phyloP scores from a whole-genome alignment of 1,140 invertebrate genomes.

The Drosophila prosaltans region DNA sequence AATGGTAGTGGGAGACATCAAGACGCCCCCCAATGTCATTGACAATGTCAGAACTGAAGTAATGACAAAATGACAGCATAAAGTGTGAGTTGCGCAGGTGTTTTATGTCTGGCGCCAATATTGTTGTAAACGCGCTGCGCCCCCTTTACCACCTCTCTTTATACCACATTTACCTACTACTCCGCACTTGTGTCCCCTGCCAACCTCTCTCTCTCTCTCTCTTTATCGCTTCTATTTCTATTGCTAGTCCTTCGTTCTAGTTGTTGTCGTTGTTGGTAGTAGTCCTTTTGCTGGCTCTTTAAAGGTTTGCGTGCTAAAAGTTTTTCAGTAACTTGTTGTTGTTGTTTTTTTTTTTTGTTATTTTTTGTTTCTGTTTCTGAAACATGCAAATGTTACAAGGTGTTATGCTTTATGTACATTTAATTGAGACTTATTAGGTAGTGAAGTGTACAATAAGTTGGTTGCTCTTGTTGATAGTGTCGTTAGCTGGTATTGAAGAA shows the following conservation, averaged over 20 bases:
- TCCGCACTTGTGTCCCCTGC: too few species aligned
- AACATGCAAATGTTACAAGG: constrained; percentile 77
- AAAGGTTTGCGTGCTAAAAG: constrained; percentile 71
- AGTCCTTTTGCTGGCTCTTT: constrained; percentile 41
- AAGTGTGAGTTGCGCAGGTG: constrained; percentile 58
- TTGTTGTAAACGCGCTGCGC: constrained; percentile 23
- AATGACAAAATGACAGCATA: constrained; percentile 49
- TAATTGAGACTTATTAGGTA: constrained; percentile 80
- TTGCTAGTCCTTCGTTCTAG: constrained; percentile 44
- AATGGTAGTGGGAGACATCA: constrained; percentile 31
- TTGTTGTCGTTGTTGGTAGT: constrained; percentile 14
- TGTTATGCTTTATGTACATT: constrained; percentile 81
- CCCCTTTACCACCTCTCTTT: background rate
- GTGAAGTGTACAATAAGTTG: constrained; percentile 57
- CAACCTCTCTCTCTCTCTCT: background rate
- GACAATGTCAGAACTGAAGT: constrained; percentile 62
- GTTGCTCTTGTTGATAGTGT: constrained; percentile 67
- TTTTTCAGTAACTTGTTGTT: constrained; percentile 50
- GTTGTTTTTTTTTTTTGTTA: background rate
- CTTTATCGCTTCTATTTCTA: constrained; percentile 1
- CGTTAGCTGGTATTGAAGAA: constrained; percentile 44
- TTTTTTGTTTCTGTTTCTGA: constrained; percentile 26
- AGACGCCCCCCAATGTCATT: constrained; percentile 56
- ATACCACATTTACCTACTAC: too few species aligned
- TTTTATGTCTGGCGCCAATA: constrained; percentile 61